Evolutionary conservation across 2,797 vertebrate species (phyloP).

Genomic region (Brachymystax lenok): DNA sequence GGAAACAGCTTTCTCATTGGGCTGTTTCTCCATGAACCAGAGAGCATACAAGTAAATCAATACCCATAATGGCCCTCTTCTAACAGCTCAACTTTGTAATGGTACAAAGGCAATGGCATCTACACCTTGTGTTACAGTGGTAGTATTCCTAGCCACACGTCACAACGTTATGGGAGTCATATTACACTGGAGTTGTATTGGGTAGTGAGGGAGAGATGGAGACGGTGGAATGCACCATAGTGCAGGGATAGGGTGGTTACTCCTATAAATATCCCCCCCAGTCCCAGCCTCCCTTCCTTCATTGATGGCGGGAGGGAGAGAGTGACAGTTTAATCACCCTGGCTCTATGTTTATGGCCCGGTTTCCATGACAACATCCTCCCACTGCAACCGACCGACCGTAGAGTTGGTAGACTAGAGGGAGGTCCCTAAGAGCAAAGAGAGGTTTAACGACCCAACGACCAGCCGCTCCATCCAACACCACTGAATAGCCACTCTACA

Average conservation of each 20-base stretch:
- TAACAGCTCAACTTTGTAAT: conserved; percentile 64
- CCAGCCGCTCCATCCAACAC: neutral
- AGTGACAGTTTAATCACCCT: conserved; percentile 27
- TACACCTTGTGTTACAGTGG: neutral
- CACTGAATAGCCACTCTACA: too few relatives aligned
- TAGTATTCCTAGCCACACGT: neutral
- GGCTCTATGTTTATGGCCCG: conserved; percentile 34
- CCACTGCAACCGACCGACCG: conserved; percentile 17
- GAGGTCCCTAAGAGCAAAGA: conserved; percentile 13
- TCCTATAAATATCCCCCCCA: conserved; percentile 13
- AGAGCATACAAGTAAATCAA: conserved; percentile 69
- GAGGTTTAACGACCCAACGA: neutral
- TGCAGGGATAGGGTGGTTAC: neutral
- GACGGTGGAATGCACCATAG: conserved; percentile 26
- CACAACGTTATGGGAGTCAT: neutral
- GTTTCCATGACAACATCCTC: conserved; percentile 47
- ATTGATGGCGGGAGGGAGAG: conserved; percentile 1
- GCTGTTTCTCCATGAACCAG: conserved; percentile 50
- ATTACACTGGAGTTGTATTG: conserved; percentile 46
- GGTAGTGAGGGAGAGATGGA: conserved; percentile 54
- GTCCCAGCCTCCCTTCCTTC: neutral
- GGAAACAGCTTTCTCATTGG: conserved; percentile 51
- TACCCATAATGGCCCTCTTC: conserved; percentile 66
- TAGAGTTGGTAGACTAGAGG: neutral
- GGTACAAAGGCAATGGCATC: conserved; percentile 34